phyloP scores from a whole-genome alignment of 2,888 invertebrate genomes.

The Germaria angustata region DNA sequence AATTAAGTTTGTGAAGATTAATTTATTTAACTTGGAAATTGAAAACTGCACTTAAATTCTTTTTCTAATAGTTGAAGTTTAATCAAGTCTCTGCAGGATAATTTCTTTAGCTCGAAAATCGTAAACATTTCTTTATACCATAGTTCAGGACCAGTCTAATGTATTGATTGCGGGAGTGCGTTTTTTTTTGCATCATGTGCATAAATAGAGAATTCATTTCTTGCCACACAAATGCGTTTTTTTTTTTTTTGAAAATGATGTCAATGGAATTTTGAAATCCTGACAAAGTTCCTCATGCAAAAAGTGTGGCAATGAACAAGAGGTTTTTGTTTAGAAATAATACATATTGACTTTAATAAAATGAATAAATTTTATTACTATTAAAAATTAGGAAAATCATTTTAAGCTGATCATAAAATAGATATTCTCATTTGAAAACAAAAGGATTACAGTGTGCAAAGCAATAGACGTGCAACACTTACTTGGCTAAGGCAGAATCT shows the following conservation, averaged over 20 bases:
- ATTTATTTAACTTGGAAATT: not conserved
- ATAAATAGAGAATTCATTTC: constrained; percentile 48
- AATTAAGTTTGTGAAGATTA: not conserved
- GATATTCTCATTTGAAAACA: too few species aligned
- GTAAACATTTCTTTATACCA: too few species aligned
- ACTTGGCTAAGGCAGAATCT: too few species aligned
- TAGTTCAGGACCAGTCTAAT: constrained; percentile 17
- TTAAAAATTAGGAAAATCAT: too few species aligned
- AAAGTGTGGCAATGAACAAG: not conserved
- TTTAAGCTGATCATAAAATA: too few species aligned
- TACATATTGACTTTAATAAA: not conserved
- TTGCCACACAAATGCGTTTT: constrained; percentile 4
- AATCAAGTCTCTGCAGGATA: too few species aligned
- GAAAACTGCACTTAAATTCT: not conserved
- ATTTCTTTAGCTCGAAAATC: too few species aligned
- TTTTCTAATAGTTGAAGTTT: too few species aligned
- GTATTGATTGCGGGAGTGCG: not conserved
- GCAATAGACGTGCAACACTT: too few species aligned
- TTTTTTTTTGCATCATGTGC: not conserved
- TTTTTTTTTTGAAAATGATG: not conserved
- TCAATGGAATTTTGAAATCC: constrained; percentile 43
- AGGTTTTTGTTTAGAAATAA: not conserved
- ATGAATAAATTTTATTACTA: not conserved
- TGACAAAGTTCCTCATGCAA: constrained; percentile 31
- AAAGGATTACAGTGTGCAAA: too few species aligned